Percentiles rank a stretch among this genome's conserved stretches.
phyloP scores from a whole-genome alignment of 2,797 vertebrate species.

The Sardinella longiceps region DNA sequence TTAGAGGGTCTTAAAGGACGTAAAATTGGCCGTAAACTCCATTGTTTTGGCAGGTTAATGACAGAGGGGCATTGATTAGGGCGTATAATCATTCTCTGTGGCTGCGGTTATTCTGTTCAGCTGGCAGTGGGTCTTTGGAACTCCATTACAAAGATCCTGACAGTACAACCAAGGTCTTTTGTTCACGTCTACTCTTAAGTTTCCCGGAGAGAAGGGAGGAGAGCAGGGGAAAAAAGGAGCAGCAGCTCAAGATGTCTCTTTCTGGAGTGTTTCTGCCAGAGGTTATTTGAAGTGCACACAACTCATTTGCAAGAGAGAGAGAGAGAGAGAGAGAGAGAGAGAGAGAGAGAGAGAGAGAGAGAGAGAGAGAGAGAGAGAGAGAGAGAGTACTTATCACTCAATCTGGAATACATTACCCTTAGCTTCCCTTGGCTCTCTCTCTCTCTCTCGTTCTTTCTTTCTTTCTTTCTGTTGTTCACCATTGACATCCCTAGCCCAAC shows the following conservation, averaged over 20 bases:
- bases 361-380: constrained; percentile 15
- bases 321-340: not conserved
- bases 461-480: not conserved
- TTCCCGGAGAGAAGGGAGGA: constrained; percentile 12
- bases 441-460: not conserved
- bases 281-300: constrained; percentile 47
- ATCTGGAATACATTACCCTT: constrained; percentile 45
- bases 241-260: constrained; percentile 33
- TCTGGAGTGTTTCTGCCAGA: constrained; percentile 35
- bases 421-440: not conserved
- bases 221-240: not conserved
- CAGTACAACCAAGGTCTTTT: constrained; percentile 23
- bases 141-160: constrained; percentile 22
- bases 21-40: constrained; percentile 65
- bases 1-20: constrained; percentile 65
- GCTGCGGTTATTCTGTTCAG: constrained; percentile 7
- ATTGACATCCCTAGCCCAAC: not conserved
- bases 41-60: constrained; percentile 69
- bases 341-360: constrained; percentile 8
- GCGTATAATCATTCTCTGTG: constrained; percentile 43
- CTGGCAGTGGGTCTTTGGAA: constrained; percentile 29
- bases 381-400: constrained; percentile 40
- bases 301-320: constrained; percentile 31
- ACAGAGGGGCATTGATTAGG: constrained; percentile 50
- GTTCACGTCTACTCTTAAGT: constrained; percentile 9